Percentiles rank a stretch among this genome's conserved stretches.
These are phyloP conservation scores for Crocuta crocuta DNA, from an alignment of 2,113 vertebrate genomes.

Conservation along the genomic window DNA sequence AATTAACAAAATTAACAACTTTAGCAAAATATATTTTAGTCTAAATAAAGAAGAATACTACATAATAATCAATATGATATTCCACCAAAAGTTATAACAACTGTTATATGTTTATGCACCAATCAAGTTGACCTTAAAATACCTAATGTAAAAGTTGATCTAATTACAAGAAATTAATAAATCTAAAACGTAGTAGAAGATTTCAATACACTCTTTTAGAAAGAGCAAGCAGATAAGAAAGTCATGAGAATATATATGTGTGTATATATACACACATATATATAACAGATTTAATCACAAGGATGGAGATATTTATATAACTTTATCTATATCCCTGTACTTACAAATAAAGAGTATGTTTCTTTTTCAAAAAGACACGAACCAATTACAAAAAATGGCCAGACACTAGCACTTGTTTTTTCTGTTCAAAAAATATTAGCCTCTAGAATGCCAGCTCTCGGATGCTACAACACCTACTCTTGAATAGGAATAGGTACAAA, in stretches of 20 bases:
- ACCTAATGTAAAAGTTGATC: background rate
- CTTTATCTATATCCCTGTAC: background rate
- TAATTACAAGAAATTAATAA: background rate
- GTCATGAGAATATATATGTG: background rate
- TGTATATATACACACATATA: no score
- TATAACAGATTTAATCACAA: background rate
- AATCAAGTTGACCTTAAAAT: slow-evolving; percentile 20
- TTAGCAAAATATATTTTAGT: background rate
- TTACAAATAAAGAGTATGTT: background rate
- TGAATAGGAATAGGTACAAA: background rate
- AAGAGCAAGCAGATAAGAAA: background rate
- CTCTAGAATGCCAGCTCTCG: background rate
- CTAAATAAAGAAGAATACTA: background rate
- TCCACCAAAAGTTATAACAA: background rate
- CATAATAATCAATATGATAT: background rate
- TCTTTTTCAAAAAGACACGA: background rate
- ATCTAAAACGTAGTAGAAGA: background rate
- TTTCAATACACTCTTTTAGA: background rate
- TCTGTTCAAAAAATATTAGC: background rate
- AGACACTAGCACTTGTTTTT: background rate
- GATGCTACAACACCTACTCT: background rate
- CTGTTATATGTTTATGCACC: background rate
- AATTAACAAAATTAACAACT: background rate
- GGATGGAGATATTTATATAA: background rate
- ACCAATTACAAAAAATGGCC: background rate